A percentile compares a stretch with the other conserved stretches of the same genome.
Evolutionary conservation across 2,888 invertebrate species (phyloP).

Genomic region (Thera britannica): DNA sequence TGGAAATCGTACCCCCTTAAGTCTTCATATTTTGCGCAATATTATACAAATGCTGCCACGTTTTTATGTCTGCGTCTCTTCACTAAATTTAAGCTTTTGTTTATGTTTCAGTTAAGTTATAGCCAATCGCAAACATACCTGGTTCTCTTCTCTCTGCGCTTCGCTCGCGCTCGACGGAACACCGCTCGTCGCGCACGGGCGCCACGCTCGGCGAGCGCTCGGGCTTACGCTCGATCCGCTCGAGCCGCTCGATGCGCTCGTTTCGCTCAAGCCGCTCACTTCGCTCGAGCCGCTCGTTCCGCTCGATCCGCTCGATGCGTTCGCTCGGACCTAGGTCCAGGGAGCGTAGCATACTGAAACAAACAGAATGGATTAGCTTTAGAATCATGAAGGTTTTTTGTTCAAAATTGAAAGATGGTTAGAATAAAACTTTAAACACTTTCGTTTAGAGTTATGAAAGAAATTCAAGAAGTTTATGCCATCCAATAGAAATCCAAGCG

Average conservation of each 20-base stretch:
- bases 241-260: slow-evolving; percentile 63
- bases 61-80: too few relatives aligned
- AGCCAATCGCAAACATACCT: slow-evolving; percentile 61
- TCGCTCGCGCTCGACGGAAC: slow-evolving; percentile 70
- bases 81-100: too few relatives aligned
- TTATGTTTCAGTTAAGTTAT: slow-evolving; percentile 44
- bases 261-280: slow-evolving; percentile 76
- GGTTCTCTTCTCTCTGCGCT: slow-evolving; percentile 73
- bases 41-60: too few relatives aligned
- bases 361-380: slow-evolving; percentile 43
- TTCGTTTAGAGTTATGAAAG: too few relatives aligned
- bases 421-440: too few relatives aligned
- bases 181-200: slow-evolving; percentile 62
- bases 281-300: slow-evolving; percentile 54
- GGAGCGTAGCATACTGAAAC: slow-evolving; percentile 90
- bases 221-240: slow-evolving; percentile 68
- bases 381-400: background rate
- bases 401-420: too few relatives aligned
- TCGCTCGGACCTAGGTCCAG: slow-evolving; percentile 86
- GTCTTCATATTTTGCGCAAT: too few relatives aligned
- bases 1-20: too few relatives aligned
- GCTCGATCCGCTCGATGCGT: slow-evolving; percentile 59
- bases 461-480: too few relatives aligned
- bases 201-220: slow-evolving; percentile 78
- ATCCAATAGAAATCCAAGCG: too few relatives aligned